These are phyloP conservation scores for Rattus rattus DNA, from an alignment of 2,113 vertebrate genomes.

Conservation along the genomic window DNA sequence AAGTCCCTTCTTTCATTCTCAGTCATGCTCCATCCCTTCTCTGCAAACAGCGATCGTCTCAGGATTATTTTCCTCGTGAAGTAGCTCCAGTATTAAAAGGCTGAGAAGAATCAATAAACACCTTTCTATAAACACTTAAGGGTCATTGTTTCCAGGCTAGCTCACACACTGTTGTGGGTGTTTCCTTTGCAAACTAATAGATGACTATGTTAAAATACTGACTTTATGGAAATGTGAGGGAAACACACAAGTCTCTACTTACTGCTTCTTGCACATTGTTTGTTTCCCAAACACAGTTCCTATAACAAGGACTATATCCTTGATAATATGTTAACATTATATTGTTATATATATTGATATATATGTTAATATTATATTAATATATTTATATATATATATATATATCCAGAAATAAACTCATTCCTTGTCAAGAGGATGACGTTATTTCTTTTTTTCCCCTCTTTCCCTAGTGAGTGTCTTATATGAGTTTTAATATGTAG, in stretches of 20 bases:
- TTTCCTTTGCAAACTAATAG: conserved; percentile 17
- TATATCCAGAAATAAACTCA: background rate
- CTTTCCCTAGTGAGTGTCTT: background rate
- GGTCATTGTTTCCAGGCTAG: background rate
- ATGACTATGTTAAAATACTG: background rate
- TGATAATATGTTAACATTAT: background rate
- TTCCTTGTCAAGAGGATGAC: conserved; percentile 5
- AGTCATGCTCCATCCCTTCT: background rate
- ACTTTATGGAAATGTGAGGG: background rate
- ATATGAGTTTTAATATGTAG: background rate
- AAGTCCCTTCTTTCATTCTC: background rate
- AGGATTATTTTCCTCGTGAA: background rate
- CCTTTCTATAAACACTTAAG: background rate
- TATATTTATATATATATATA: background rate
- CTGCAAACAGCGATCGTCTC: background rate
- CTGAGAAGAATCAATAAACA: conserved; percentile 13
- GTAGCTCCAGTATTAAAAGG: background rate
- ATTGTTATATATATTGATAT: too few relatives aligned
- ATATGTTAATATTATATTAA: too few relatives aligned
- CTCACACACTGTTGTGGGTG: background rate
- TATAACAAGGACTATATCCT: background rate
- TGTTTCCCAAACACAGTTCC: background rate
- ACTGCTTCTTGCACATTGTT: background rate
- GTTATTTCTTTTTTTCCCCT: conserved; percentile 16
- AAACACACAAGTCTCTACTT: background rate